A percentile compares a stretch with the other conserved stretches of the same genome.
phyloP scores from a whole-genome alignment of 1,140 invertebrate genomes.

The Papilio aristodemus region DNA sequence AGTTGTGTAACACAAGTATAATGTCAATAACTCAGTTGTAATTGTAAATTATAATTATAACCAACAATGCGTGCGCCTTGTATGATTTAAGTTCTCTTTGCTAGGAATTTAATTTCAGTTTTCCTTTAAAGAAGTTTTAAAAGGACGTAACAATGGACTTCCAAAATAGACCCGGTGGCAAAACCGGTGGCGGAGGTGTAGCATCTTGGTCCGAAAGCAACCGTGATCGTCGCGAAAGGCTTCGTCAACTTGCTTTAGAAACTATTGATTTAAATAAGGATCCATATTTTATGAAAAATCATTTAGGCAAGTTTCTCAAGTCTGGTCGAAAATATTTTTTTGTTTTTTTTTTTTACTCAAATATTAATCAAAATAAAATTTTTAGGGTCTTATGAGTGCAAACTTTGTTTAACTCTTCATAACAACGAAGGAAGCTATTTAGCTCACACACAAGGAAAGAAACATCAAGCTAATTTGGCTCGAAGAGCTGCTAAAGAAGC shows the following conservation, averaged over 20 bases:
- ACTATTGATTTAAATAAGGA: constrained; percentile 99
- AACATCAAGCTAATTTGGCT: constrained; percentile 99
- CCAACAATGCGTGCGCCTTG: neutral
- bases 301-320: constrained; percentile 84
- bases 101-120: neutral
- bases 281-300: constrained; percentile 99
- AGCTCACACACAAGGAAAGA: constrained; percentile 99
- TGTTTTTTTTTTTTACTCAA: neutral
- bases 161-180: constrained; percentile 98
- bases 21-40: neutral
- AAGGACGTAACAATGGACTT: constrained; percentile 88
- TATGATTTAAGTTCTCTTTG: neutral
- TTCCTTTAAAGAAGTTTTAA: neutral
- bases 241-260: constrained; percentile 97
- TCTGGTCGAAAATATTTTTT: neutral
- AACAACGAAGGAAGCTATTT: constrained; percentile 99
- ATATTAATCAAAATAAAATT: constrained; percentile 38
- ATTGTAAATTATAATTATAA: neutral
- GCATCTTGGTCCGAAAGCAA: constrained; percentile 99
- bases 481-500: constrained; percentile 99
- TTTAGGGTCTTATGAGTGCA: constrained; percentile 98
- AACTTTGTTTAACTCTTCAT: constrained; percentile 98
- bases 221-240: constrained; percentile 95
- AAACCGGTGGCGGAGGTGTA: constrained; percentile 98
- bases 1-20: too few relatives aligned